Evolutionary conservation across 2,888 invertebrate genomes (phyloP), one percentile per base, ranked within the genome.

Genomic region (Frankliniella intonsa): DNA sequence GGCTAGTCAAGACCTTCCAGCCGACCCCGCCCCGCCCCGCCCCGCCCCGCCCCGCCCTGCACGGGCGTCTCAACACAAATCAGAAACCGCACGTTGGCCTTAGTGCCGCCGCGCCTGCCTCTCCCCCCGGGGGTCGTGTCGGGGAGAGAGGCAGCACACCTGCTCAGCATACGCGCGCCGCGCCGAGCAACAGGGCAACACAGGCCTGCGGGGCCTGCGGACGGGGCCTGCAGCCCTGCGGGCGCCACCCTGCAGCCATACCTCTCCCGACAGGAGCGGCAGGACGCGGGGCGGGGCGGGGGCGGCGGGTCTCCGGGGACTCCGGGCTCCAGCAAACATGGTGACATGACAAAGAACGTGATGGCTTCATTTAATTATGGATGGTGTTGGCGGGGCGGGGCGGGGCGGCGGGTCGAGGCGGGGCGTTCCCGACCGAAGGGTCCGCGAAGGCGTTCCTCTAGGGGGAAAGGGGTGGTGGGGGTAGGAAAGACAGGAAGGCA

Each of bases 341-440:
- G 69, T 11, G 69, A 69, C 69, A 69, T 69, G 69, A 69, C 69
- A 69, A 69, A 69, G 69, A 69, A 69, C 69, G 69, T 69, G 69
- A 69, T 69, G 69, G 69, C 69, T 19, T 69, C 69, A 69, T 69
- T 69, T 69, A 69, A 69, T 69, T 69, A 69, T 69, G 69, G 69
- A 69, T 69, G 69, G 69, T 55, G 55, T 55, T 55, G 55, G 17
- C 55, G 55, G 55, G 14, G 55, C 17, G 3, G 5, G 38, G 38
- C 3, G 38, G 38, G 38, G 38, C 38, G 38, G 38, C 3, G 38
- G 3, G 38, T 38, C 3, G 38, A 5, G 3, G 38, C 3, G 38
- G 38, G 2, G 38, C 3, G 38, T 38, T 38, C 38, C 38, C 38
- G 38, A 38, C 38, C 38, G 38, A 5, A 38, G 38, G 38, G 38